Base-by-base conservation (phyloP, 2,888 invertebrate species). In the Arrhopalites spinosus region DNA sequence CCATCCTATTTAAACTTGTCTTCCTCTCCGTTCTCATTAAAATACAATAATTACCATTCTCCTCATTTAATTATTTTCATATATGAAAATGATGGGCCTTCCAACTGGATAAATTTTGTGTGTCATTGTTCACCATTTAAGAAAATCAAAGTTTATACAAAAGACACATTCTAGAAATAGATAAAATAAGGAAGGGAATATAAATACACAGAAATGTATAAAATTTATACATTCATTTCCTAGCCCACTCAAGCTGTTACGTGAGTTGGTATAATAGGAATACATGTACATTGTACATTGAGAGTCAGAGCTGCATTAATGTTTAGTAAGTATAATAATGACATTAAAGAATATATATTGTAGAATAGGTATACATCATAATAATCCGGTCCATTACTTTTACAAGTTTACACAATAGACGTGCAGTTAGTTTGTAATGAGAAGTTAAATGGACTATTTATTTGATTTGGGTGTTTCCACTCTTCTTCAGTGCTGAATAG, bases 401-500 rank as follows among this genome's bases (percentile, higher is more conserved):
- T 36, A 43, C 43, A 43, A 43, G 20, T 64, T 64, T 64, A 43
- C 36, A 36, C 64, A 64, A 36, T 64, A 25, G 27, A n/a, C 20
- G 2, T 20, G n/a, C n/a, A 64, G 43, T 59, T 59, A 45, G 66
- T 2, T 25, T 43, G 8, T 45, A 66, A 43, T 43, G 45, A 23
- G 66, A 66, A 23, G 43, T 66, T 45, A 66, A 66, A 66, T 66
- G 66, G 66, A 66, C 66, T 66, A 66, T 66, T 66, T 66, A 66
- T 20, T 45, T n/a, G 66, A 66, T 66, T 66, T 66, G 20, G 66
- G 66, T 43, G 66, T 43, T 66, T 43, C 43, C 66, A 66, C 43
- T 17, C 29, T n/a, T n/a, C n/a, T n/a, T 64, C n/a, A 8, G 30
- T 20, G 8, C 25, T 23, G 7, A 29, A 27, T 15, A 17, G 25